Conservation (phyloP, 1,140 invertebrate genomes). For the Euwallacea fornicatus region DNA sequence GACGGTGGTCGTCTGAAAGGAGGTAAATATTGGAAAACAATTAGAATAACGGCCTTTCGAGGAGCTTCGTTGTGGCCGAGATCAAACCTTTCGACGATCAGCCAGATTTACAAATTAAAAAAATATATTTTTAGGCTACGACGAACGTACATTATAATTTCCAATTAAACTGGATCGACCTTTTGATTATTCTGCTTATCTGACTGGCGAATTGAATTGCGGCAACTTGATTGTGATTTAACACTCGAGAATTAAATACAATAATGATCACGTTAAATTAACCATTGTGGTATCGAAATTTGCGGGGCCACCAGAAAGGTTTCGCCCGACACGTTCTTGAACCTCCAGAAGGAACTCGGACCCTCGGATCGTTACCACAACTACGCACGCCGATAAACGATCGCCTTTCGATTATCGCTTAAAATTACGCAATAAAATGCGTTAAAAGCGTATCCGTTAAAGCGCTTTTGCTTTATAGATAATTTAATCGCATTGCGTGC, state of each 20-base stretch:
- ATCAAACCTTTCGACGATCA: slow-evolving; percentile 1
- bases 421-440: background rate
- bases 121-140: slow-evolving; percentile 2
- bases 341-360: too few relatives aligned
- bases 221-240: slow-evolving; percentile 11
- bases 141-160: background rate
- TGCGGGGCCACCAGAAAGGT: too few relatives aligned
- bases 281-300: too few relatives aligned
- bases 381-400: background rate
- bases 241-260: background rate
- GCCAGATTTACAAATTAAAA: slow-evolving; percentile 2
- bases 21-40: slow-evolving; percentile 30
- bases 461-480: too few relatives aligned
- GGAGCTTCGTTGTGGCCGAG: slow-evolving; percentile 14
- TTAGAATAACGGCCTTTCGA: slow-evolving; percentile 25
- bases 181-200: slow-evolving; percentile 16
- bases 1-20: background rate
- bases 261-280: background rate
- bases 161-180: slow-evolving; percentile 12
- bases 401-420: background rate
- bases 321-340: too few relatives aligned
- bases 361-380: too few relatives aligned
- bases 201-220: slow-evolving; percentile 3
- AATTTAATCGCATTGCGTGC: too few relatives aligned
- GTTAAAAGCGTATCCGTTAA: background rate